These are phyloP conservation scores for Mantis religiosa DNA, from an alignment of 2,888 invertebrate species.

Conservation along the genomic window DNA sequence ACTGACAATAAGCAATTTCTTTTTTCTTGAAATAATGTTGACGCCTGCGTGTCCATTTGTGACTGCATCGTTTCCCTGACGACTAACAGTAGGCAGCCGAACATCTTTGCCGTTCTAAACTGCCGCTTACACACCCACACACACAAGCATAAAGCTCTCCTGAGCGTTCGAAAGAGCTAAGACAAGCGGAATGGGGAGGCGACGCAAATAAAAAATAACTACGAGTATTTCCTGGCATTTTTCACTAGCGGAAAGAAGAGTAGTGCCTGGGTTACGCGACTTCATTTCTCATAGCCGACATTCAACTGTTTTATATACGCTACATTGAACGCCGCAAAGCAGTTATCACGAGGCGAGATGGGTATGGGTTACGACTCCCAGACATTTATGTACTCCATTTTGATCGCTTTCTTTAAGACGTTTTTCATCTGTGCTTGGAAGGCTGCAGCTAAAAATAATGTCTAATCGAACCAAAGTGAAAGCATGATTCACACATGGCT, in stretches of 20 bases:
- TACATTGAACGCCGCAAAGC: slow-evolving; percentile 17
- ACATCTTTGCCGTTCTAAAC: neutral
- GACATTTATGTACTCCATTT: neutral
- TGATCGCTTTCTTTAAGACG: neutral
- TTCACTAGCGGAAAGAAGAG: neutral
- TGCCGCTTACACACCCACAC: neutral
- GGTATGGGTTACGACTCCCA: neutral
- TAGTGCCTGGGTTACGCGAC: neutral
- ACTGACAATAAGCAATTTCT: too few relatives aligned
- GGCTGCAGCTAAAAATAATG: neutral
- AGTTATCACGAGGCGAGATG: slow-evolving; percentile 5
- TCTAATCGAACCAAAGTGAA: neutral
- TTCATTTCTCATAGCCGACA: neutral
- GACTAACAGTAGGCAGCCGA: neutral
- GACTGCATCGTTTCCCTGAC: neutral
- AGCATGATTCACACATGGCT: too few relatives aligned
- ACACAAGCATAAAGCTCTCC: neutral
- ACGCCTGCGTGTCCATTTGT: neutral
- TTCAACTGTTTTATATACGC: slow-evolving; percentile 24
- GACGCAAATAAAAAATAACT: neutral
- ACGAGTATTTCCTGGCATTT: neutral
- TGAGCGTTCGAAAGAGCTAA: neutral
- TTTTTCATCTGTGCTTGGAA: neutral
- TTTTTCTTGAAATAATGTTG: neutral
- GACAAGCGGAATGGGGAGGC: neutral